phyloP scores from a whole-genome alignment of 2,113 vertebrate genomes.

The Neolamprologus hecqui region DNA sequence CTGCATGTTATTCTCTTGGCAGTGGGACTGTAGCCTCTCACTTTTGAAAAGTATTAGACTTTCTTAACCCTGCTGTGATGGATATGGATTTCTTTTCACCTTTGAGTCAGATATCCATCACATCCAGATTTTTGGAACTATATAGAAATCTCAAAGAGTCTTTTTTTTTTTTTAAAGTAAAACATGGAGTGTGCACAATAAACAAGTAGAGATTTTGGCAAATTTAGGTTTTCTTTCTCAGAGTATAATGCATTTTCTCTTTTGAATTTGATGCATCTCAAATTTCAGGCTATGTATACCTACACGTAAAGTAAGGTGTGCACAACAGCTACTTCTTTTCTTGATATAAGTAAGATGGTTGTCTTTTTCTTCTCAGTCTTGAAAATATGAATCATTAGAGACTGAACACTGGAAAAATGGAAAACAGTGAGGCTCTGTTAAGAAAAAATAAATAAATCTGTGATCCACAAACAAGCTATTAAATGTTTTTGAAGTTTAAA shows the following conservation, averaged over 20 bases:
- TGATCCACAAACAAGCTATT: background rate
- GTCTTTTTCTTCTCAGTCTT: background rate
- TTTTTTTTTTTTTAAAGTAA: background rate
- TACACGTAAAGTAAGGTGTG: background rate
- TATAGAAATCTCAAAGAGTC: background rate
- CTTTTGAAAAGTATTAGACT: constrained; percentile 6
- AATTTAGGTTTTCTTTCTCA: background rate
- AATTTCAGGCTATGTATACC: background rate
- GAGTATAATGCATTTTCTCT: background rate
- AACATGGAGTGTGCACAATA: background rate
- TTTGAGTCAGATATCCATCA: background rate
- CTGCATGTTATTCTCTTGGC: constrained; percentile 28
- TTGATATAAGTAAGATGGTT: background rate
- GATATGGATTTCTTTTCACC: constrained; percentile 30
- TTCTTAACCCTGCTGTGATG: constrained; percentile 6
- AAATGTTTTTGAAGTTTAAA: background rate
- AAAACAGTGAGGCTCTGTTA: background rate
- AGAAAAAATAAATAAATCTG: background rate
- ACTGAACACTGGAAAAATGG: background rate
- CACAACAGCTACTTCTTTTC: background rate
- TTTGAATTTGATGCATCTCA: background rate
- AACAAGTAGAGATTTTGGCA: background rate
- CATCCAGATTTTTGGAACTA: background rate
- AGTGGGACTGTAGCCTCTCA: background rate
- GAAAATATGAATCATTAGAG: background rate